These are phyloP conservation scores for Neopelma chrysocephalum DNA, from an alignment of 2,797 vertebrate genomes.

Conservation along the genomic window DNA sequence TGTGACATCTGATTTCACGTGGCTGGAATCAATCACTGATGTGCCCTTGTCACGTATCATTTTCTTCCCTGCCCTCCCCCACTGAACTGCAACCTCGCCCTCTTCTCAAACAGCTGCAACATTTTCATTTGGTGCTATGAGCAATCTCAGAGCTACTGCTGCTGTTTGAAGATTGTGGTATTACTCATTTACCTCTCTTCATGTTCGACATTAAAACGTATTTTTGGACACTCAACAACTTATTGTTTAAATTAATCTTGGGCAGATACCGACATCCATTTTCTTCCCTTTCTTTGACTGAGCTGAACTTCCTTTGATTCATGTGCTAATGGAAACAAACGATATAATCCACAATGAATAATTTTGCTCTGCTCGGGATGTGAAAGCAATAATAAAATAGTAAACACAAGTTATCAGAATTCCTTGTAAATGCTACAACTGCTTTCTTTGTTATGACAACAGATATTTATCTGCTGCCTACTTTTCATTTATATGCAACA, in stretches of 20 bases:
- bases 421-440: constrained; percentile 12
- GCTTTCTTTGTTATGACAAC: constrained; percentile 43
- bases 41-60: neutral
- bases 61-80: neutral
- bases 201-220: neutral
- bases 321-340: constrained; percentile 46
- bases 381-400: constrained; percentile 55
- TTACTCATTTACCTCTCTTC: neutral
- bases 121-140: neutral
- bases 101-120: neutral
- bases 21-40: neutral
- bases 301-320: constrained; percentile 44
- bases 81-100: neutral
- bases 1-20: neutral
- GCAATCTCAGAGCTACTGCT: neutral
- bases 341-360: constrained; percentile 47
- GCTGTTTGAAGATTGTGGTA: neutral
- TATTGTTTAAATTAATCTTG: constrained; percentile 56
- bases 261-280: neutral
- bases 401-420: constrained; percentile 47
- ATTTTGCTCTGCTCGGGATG: constrained; percentile 37
- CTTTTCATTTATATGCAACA: constrained; percentile 41
- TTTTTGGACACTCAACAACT: constrained; percentile 15
- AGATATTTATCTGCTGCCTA: constrained; percentile 45
- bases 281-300: constrained; percentile 34